phyloP scores from a whole-genome alignment of 2,797 vertebrate genomes.

The Peromyscus nudipes region DNA sequence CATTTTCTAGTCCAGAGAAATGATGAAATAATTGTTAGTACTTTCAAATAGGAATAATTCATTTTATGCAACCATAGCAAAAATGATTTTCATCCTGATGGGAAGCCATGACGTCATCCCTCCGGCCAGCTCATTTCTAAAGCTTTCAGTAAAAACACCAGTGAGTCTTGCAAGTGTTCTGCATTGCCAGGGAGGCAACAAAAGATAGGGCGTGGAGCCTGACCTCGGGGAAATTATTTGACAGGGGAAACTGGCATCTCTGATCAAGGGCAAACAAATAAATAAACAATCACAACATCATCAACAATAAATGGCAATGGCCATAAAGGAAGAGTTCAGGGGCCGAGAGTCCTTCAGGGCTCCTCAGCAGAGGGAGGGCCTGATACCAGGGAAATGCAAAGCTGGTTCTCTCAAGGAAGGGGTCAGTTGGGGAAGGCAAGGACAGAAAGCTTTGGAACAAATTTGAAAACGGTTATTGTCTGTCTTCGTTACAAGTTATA shows the following conservation, averaged over 20 bases:
- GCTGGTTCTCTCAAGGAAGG: neutral
- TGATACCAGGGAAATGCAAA: neutral
- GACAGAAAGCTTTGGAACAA: neutral
- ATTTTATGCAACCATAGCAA: neutral
- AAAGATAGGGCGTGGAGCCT: neutral
- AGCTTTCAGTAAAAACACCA: neutral
- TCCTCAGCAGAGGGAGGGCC: neutral
- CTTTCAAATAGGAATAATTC: slow-evolving; percentile 28
- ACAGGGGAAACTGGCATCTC: slow-evolving; percentile 53
- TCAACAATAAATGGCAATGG: neutral
- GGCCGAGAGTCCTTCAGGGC: neutral
- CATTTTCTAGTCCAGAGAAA: slow-evolving; percentile 23
- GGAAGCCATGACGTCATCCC: neutral
- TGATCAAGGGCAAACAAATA: neutral
- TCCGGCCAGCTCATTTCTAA: neutral
- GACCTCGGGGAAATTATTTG: neutral
- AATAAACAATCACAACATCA: neutral
- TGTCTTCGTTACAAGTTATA: slow-evolving; percentile 48
- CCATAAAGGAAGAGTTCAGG: neutral
- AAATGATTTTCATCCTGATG: slow-evolving; percentile 21
- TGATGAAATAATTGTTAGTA: neutral
- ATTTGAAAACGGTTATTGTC: neutral
- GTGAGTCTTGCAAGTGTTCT: neutral
- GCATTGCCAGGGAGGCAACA: neutral
- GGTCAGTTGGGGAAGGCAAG: neutral